Conservation (phyloP, 92 coral and sea anemone genomes). For the Porites divaricata region DNA sequence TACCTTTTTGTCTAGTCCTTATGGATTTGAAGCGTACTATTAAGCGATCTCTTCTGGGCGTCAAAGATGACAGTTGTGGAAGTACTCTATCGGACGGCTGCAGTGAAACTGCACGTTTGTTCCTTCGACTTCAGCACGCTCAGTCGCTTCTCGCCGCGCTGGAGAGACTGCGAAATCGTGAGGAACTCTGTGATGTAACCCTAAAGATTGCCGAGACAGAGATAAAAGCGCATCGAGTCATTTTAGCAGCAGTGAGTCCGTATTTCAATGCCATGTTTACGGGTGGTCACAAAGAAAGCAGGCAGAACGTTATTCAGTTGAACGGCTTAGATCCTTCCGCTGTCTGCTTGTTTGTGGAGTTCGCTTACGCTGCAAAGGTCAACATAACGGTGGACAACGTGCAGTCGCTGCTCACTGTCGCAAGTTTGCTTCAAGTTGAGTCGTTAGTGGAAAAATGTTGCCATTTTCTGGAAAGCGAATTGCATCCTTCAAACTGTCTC, state of each 20-base stretch:
- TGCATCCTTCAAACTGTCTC: conserved; percentile 92
- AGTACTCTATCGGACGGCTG: conserved; percentile 16
- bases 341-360: conserved; percentile 73
- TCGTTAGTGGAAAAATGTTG: conserved; percentile 86
- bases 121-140: conserved; percentile 26
- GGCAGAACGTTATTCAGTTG: conserved; percentile 70
- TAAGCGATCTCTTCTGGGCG: conserved; percentile 17
- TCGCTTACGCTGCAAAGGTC: conserved; percentile 82
- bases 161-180: conserved; percentile 76
- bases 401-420: conserved; percentile 84
- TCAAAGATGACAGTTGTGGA: not conserved
- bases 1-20: not conserved
- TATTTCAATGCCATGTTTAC: conserved; percentile 97
- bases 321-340: conserved; percentile 81
- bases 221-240: conserved; percentile 88
- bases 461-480: conserved; percentile 79
- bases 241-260: conserved; percentile 91
- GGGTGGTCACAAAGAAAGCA: conserved; percentile 83
- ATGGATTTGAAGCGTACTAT: conserved; percentile 28
- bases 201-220: conserved; percentile 72
- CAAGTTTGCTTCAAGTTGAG: conserved; percentile 82
- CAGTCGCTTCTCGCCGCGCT: conserved; percentile 53
- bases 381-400: conserved; percentile 85
- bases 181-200: conserved; percentile 87
- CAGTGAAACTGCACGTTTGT: conserved; percentile 27